Evolutionary conservation across 2,888 invertebrate genomes (phyloP).

Genomic region (Limnephilus auricula): DNA sequence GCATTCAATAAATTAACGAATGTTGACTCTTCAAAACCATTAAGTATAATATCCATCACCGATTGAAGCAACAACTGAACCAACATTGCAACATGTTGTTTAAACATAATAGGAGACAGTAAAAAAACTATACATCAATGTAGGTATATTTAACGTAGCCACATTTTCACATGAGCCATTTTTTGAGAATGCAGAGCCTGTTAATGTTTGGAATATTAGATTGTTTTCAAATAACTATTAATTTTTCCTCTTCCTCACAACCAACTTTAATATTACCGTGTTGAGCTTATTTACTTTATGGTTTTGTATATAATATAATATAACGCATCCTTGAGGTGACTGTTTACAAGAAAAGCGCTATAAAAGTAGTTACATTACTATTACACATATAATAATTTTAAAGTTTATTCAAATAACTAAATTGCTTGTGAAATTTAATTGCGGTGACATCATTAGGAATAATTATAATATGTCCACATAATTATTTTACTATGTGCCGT

Average conservation of each 20-base stretch:
- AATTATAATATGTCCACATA: neutral
- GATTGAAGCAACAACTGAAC: neutral
- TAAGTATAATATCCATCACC: neutral
- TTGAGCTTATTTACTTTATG: neutral
- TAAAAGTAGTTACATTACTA: neutral
- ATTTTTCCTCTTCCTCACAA: neutral
- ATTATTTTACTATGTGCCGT: neutral
- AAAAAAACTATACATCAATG: neutral
- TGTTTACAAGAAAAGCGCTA: neutral
- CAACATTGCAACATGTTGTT: neutral
- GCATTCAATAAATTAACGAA: neutral
- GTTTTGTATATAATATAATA: too few relatives aligned
- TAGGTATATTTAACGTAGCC: neutral
- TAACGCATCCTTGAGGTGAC: neutral
- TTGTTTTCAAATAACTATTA: neutral
- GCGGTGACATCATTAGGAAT: neutral
- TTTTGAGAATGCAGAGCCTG: neutral
- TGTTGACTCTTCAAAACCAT: neutral
- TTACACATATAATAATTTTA: neutral
- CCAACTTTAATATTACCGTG: neutral
- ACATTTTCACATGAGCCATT: neutral
- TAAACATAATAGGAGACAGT: neutral
- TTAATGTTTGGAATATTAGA: neutral
- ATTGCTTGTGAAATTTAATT: neutral
- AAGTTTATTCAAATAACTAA: neutral